Evolutionary conservation across 2,797 vertebrate species (phyloP).

Genomic region (Picus viridis): DNA sequence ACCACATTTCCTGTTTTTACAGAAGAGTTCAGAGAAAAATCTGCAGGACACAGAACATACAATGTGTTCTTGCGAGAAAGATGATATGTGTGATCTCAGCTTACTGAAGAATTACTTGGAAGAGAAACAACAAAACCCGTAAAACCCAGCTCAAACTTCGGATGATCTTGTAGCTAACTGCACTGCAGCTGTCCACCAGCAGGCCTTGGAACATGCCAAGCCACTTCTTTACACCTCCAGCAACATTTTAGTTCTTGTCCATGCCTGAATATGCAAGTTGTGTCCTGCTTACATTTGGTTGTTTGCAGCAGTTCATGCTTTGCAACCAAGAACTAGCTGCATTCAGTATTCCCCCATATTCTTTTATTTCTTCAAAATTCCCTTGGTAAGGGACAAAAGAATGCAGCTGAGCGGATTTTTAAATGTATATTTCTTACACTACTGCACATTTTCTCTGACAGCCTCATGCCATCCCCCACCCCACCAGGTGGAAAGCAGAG

Average conservation of each 20-base stretch:
- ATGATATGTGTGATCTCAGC: slow-evolving; percentile 41
- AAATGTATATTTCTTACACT: neutral
- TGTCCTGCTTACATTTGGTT: neutral
- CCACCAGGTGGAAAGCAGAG: fast-evolving
- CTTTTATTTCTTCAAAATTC: slow-evolving; percentile 9
- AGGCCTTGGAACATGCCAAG: neutral
- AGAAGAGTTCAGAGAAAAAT: neutral
- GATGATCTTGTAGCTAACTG: slow-evolving; percentile 12
- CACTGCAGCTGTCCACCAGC: slow-evolving; percentile 58
- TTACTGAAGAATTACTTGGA: slow-evolving; percentile 61
- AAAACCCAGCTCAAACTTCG: neutral
- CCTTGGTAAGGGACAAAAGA: neutral
- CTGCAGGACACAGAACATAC: neutral
- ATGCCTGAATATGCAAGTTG: neutral
- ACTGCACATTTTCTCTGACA: neutral
- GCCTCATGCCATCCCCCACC: neutral
- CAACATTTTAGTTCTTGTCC: slow-evolving; percentile 5
- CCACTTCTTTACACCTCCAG: neutral
- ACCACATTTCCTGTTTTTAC: neutral
- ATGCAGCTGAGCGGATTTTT: slow-evolving; percentile 26
- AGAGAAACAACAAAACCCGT: neutral
- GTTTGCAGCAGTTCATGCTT: neutral
- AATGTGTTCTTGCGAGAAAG: slow-evolving; percentile 30
- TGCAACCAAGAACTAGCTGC: neutral
- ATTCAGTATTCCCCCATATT: neutral